Conservation (phyloP, 2,888 invertebrate genomes). For the Tiliacea aurago region DNA sequence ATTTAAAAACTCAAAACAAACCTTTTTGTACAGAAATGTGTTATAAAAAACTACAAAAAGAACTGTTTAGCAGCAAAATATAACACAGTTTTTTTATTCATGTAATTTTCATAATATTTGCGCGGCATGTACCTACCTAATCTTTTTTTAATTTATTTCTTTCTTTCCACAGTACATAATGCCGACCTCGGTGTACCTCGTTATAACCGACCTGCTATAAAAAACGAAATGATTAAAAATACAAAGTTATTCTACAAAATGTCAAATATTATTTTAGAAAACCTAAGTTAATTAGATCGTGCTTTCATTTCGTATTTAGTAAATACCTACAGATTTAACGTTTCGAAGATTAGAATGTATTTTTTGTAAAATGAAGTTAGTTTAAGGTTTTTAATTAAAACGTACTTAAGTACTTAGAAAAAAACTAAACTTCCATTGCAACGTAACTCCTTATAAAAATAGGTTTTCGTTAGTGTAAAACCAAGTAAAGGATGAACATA, state of each 20-base stretch:
- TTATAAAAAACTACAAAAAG: neutral
- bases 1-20: neutral
- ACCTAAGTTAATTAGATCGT: constrained; percentile 39
- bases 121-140: neutral
- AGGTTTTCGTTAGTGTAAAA: neutral
- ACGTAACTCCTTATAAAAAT: neutral
- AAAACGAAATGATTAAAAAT: constrained; percentile 66
- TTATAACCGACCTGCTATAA: constrained; percentile 38
- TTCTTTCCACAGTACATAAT: constrained; percentile 20
- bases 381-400: neutral
- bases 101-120: neutral
- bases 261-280: constrained; percentile 65
- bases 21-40: no score
- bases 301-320: constrained; percentile 28
- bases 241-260: constrained; percentile 62
- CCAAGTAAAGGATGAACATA: neutral
- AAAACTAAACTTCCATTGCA: neutral
- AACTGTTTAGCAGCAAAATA: neutral
- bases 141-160: neutral
- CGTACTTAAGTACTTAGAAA: no score
- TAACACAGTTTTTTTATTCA: neutral
- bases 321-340: constrained; percentile 21
- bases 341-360: constrained; percentile 2
- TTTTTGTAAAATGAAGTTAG: neutral
- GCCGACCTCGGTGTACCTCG: constrained; percentile 39